Evolutionary conservation across 1,140 invertebrate genomes (phyloP).

Genomic region (Rhagoletis pomonella): DNA sequence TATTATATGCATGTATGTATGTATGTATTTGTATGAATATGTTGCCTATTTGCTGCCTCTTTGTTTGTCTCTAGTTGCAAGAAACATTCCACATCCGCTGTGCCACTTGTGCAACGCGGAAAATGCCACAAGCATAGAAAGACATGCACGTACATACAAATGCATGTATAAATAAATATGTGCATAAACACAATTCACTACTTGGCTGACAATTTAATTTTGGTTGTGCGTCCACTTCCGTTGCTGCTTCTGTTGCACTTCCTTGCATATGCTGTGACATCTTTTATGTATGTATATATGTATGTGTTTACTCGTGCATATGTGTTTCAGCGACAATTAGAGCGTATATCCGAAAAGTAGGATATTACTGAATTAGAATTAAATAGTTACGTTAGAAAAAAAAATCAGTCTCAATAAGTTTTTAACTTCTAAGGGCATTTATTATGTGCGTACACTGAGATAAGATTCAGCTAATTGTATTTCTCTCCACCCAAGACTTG

Average conservation of each 20-base stretch:
- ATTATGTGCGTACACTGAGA: too few species aligned
- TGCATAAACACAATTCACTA: constrained; percentile 5
- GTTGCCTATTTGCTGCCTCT: not conserved
- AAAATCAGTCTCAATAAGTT: too few species aligned
- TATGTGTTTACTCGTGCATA: not conserved
- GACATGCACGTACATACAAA: not conserved
- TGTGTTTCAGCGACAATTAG: too few species aligned
- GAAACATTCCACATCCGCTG: constrained; percentile 19
- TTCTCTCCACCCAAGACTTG: too few species aligned
- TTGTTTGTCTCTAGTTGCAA: not conserved
- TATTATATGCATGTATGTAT: not conserved
- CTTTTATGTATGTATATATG: not conserved
- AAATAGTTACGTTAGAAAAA: too few species aligned
- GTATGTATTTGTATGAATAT: not conserved
- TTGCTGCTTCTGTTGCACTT: constrained; percentile 20
- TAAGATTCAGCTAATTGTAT: too few species aligned
- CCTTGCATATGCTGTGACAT: not conserved
- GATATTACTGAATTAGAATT: too few species aligned
- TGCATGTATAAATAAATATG: not conserved
- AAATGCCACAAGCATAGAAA: not conserved
- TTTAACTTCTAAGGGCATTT: too few species aligned
- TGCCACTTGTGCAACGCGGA: constrained; percentile 11
- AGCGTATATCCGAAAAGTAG: too few species aligned
- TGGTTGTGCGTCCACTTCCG: constrained; percentile 29
- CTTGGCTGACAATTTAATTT: constrained; percentile 13